Percentiles rank a stretch among this genome's conserved stretches.
These are phyloP conservation scores for Seira ritae DNA, from an alignment of 2,888 invertebrate genomes.

Conservation along the genomic window DNA sequence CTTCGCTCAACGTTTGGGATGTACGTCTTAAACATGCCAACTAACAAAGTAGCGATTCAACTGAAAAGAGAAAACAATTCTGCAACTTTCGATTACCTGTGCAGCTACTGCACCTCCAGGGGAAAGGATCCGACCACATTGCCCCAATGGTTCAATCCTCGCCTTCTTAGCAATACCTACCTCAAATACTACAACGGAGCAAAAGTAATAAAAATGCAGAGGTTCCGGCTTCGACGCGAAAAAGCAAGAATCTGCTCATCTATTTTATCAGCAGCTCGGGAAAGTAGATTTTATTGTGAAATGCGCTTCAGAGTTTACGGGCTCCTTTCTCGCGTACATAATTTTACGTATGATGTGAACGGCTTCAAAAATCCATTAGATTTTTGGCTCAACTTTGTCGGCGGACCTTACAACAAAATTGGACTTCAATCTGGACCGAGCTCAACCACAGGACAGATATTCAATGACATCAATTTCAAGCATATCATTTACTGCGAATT, in stretches of 20 bases:
- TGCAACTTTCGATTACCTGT: background rate
- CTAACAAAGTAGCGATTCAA: background rate
- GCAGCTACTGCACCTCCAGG: constrained; percentile 1
- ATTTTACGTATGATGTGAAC: constrained; percentile 19
- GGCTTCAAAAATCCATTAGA: constrained; percentile 19
- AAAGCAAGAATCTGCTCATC: too few relatives aligned
- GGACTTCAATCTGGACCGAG: constrained; percentile 25
- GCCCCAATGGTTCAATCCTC: constrained; percentile 8
- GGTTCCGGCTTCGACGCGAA: background rate
- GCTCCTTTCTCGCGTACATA: background rate
- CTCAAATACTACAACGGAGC: background rate
- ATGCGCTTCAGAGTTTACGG: constrained; percentile 28
- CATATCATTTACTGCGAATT: constrained; percentile 21
- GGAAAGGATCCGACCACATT: background rate
- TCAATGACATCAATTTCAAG: background rate
- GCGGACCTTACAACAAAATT: constrained; percentile 33
- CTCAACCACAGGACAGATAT: constrained; percentile 29
- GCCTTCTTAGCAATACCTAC: background rate
- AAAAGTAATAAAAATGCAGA: constrained; percentile 9
- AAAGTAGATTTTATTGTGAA: too few relatives aligned
- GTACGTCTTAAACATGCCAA: constrained; percentile 3
- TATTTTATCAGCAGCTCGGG: too few relatives aligned
- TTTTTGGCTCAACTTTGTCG: constrained; percentile 29
- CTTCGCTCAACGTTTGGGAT: background rate
- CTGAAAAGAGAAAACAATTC: background rate